Conservation (phyloP, 2,113 vertebrate genomes). For the Leucosticte australis region DNA sequence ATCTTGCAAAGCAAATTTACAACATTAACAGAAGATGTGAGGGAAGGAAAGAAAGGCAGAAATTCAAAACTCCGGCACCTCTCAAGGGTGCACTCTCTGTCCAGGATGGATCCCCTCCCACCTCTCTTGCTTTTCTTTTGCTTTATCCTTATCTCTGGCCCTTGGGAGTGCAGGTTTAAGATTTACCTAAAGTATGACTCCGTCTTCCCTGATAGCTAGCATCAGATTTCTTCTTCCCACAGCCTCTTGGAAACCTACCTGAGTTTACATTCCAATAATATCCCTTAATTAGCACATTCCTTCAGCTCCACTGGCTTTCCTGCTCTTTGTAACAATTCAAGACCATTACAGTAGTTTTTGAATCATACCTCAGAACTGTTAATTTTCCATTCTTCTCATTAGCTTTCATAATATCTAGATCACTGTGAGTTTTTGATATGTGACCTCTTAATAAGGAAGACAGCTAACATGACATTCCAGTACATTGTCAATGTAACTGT, state of each 20-base stretch:
- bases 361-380: background rate
- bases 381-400: background rate
- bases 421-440: background rate
- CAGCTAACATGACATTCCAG: background rate
- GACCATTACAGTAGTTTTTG: background rate
- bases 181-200: background rate
- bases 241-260: background rate
- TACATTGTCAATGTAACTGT: background rate
- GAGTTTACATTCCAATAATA: constrained; percentile 6
- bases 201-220: background rate
- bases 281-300: constrained; percentile 8
- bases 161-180: background rate
- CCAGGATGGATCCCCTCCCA: background rate
- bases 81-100: background rate
- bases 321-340: background rate
- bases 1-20: background rate
- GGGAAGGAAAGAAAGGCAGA: background rate
- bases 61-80: background rate
- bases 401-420: background rate
- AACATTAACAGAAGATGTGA: background rate
- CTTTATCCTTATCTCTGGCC: background rate
- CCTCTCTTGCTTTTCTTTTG: background rate
- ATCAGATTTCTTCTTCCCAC: background rate
- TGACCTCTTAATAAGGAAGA: background rate
- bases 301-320: background rate